A percentile compares a stretch with the other conserved stretches of the same genome.
Evolutionary conservation across 2,888 invertebrate genomes (phyloP).

Genomic region (Lottia scabra): DNA sequence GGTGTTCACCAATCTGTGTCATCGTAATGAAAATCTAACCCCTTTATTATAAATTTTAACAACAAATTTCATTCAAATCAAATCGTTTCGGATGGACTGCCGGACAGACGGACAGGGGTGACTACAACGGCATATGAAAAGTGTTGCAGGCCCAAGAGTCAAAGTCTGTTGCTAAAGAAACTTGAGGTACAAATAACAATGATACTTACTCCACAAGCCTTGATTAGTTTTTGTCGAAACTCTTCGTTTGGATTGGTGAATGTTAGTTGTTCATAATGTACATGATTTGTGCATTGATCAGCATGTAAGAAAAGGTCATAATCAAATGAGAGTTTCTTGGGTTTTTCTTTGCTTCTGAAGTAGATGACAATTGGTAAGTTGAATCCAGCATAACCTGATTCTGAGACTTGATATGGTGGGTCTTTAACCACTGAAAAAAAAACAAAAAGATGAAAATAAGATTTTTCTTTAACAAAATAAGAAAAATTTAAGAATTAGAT

Average conservation of each 20-base stretch:
- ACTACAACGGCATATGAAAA: too few species aligned
- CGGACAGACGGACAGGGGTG: too few species aligned
- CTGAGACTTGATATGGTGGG: constrained; percentile 89
- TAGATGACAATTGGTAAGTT: constrained; percentile 89
- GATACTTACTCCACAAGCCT: constrained; percentile 82
- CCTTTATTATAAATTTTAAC: too few species aligned
- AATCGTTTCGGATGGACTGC: too few species aligned
- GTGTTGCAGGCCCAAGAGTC: too few species aligned
- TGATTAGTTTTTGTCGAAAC: constrained; percentile 86
- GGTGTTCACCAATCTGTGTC: too few species aligned
- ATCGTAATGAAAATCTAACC: too few species aligned
- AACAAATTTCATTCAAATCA: too few species aligned
- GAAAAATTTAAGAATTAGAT: background rate
- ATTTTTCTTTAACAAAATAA: background rate
- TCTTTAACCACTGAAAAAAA: constrained; percentile 86
- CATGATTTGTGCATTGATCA: constrained; percentile 78
- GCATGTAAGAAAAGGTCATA: constrained; percentile 89
- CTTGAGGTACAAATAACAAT: too few species aligned
- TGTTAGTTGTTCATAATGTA: constrained; percentile 84
- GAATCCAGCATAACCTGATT: constrained; percentile 97
- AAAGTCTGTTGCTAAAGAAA: too few species aligned
- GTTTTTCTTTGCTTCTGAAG: constrained; percentile 84
- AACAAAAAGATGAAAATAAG: constrained; percentile 12
- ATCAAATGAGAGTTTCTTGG: constrained; percentile 79
- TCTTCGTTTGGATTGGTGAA: constrained; percentile 90